phyloP scores from a whole-genome alignment of 1,140 invertebrate genomes.

The Meteorus sp. region DNA sequence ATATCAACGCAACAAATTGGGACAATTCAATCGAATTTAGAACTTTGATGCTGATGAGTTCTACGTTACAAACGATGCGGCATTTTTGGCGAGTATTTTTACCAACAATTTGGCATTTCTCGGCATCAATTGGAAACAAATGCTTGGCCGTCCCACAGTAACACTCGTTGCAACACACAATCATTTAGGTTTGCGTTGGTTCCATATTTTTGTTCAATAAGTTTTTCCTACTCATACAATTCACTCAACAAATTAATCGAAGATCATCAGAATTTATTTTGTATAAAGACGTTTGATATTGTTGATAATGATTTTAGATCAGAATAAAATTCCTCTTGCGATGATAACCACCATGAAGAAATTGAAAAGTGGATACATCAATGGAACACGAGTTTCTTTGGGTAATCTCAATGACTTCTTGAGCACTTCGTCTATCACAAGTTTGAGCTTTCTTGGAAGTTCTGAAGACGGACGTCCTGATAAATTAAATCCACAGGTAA shows the following conservation, averaged over 20 bases:
- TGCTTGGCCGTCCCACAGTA: conserved; percentile 86
- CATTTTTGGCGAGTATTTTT: conserved; percentile 84
- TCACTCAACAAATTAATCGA: conserved; percentile 11
- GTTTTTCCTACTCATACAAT: too few relatives aligned
- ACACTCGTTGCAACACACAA: conserved; percentile 78
- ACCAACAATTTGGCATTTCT: conserved; percentile 87
- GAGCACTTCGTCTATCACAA: conserved; percentile 94
- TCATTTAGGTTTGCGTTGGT: conserved; percentile 78
- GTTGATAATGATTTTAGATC: conserved; percentile 68
- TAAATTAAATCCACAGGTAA: conserved; percentile 58
- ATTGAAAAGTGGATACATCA: conserved; percentile 97
- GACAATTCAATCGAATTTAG: too few relatives aligned
- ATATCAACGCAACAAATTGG: too few relatives aligned
- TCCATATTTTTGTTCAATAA: too few relatives aligned
- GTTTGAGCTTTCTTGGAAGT: conserved; percentile 91
- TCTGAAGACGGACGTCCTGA: conserved; percentile 89
- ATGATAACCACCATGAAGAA: conserved; percentile 98
- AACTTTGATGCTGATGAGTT: conserved; percentile 92
- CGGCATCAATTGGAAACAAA: conserved; percentile 90
- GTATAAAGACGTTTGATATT: background rate
- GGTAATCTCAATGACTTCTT: conserved; percentile 91
- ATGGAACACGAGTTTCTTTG: conserved; percentile 92
- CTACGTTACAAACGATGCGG: conserved; percentile 89
- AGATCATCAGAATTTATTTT: background rate
- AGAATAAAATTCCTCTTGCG: conserved; percentile 87